Base-by-base conservation (phyloP, 2,888 invertebrate genomes). In the Limnephilus lunatus region DNA sequence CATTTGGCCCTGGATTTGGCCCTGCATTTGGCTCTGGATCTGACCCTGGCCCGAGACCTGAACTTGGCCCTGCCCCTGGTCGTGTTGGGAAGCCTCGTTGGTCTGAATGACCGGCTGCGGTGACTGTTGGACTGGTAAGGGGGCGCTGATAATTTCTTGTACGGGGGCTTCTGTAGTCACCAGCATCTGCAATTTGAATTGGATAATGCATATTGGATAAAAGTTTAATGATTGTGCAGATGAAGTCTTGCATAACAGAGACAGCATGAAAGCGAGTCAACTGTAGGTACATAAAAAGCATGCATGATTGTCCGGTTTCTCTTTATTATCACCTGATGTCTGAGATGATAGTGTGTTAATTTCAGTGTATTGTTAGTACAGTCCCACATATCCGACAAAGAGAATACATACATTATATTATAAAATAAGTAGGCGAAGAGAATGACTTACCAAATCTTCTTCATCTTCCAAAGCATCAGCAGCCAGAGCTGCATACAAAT, bases 401-500 rank as follows among this genome's bases (percentile, higher is more conserved):
- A 14, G 1, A 48, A 48, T 3, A 48, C 48, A 48, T 15, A 14
- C 1, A 14, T 48, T 48, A 14, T 7, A 48, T 48, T 48, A 48
- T 48, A 14, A 30, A 86, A 35, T 31, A 1, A 85, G 25, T 14
- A 32, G 4, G 19, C 25, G 3, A 25, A 68, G 19, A 19, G 5
- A 25, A 19, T 25, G 25, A 90, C 92, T 94, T 94, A 96, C 96
- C 95, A 96, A 94, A 94, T 96, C 96, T 30, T 98, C 98, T 94
- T 98, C 98, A 94, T 98, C 98, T 94, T 98, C 98, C 31, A 98
- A 96, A 88, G 98, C 98, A 80, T 98, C 98, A 0, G 98, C 98
- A 0, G 98, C 98, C 89, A 98, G 96, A 48, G 98, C 98, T 0
- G 98, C 98, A 94, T 98, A 98, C 39, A 98, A 95, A 95, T 98